Evolutionary conservation across 2,797 vertebrate species (phyloP), one percentile per base, ranked within the genome.

Genomic region (Hozukius guyotensis): DNA sequence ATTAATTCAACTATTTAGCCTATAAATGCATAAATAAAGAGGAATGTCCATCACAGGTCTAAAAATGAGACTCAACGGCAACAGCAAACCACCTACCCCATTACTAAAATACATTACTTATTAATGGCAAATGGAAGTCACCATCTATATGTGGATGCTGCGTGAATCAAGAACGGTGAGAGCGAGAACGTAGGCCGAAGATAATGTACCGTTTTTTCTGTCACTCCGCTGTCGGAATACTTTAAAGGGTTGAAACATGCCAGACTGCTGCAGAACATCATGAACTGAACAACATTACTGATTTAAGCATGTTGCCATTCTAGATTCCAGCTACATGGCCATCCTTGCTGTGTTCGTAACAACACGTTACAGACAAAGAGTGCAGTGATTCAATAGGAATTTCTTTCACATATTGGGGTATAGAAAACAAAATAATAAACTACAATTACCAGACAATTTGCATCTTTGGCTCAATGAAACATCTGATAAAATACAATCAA

Each of bases 171-270:
- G 10, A 24, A 55, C 20, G 0, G 25, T 53, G 2, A 36, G n/a
- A 72, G 12, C 6, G 20, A 63, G 20, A 55, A 27, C 27, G 25
- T 32, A 13, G 29, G 68, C 18, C 1, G 4, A 27, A 11, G 22
- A 60, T 24, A 22, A 32, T 31, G 77, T 11, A 49, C 63, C 10
- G 38, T 65, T 55, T 49, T 49, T 24, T 66, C 18, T 56, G 25
- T 77, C 60, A 29, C 13, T 70, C 25, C 27, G 12, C 10, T 31
- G 56, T n/a, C 53, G 3, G 57, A 61, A 77, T 72, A 67, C 73
- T 60, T 75, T 66, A 25, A 57, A 73, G 25, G 20, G 77, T 42
- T 62, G 24, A 73, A 74, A 71, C 69, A 68, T 49, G 18, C 25
- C 57, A 56, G 31, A 62, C 36, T 24, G 34, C 13, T 71, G 27